phyloP scores from a whole-genome alignment of 2,797 vertebrate species.

The Podargus strigoides region DNA sequence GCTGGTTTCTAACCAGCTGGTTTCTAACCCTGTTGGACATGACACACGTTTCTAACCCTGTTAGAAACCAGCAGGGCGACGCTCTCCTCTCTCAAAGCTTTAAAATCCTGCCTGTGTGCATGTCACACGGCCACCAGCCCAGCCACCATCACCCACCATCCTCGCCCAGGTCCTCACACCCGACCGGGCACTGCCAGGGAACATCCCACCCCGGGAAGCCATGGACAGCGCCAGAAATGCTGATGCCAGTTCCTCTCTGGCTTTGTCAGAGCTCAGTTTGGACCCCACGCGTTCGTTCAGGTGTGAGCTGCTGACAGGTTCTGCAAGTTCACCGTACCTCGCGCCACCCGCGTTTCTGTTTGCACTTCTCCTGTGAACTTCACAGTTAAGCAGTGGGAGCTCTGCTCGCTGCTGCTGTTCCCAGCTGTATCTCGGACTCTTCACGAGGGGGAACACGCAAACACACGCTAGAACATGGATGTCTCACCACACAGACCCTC shows the following conservation, averaged over 20 bases:
- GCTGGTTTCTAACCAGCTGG: background rate
- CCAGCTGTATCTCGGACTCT: background rate
- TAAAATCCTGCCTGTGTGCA: background rate
- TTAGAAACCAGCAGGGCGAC: no score
- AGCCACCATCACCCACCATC: background rate
- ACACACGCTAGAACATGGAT: fast-evolving
- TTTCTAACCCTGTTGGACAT: no score
- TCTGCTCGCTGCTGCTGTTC: background rate
- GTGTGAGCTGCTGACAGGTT: background rate
- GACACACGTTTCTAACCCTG: no score
- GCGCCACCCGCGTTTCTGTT: background rate
- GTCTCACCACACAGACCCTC: background rate
- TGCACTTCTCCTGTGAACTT: background rate
- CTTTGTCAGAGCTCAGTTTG: background rate
- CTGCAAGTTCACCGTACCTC: background rate
- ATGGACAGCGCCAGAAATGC: background rate
- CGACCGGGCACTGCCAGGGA: background rate
- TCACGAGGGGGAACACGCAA: background rate
- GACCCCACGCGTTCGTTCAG: background rate
- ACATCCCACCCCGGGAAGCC: background rate
- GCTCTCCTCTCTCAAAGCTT: no score
- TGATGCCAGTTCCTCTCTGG: background rate
- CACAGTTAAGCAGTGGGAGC: background rate
- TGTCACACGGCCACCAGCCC: background rate
- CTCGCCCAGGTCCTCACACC: background rate